Conservation (phyloP, 1,140 invertebrate species). For the Sinella curviseta region DNA sequence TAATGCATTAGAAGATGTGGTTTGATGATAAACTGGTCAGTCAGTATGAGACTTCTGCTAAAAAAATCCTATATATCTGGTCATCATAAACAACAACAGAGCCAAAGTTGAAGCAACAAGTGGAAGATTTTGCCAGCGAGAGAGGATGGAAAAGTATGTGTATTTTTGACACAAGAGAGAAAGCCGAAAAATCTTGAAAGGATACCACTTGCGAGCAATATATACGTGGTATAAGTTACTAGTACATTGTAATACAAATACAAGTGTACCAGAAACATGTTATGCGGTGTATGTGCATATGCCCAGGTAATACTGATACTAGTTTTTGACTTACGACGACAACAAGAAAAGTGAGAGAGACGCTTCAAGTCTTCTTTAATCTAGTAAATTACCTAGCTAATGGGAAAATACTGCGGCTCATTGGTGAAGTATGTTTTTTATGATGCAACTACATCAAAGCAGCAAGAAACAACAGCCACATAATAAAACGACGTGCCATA, state of each 20-base stretch:
- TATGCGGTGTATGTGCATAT: too few species aligned
- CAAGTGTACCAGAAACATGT: too few species aligned
- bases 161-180: not conserved
- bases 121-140: not conserved
- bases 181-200: constrained; percentile 2
- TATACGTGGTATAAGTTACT: too few species aligned
- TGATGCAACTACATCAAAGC: not conserved
- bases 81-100: constrained; percentile 16
- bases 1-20: not conserved
- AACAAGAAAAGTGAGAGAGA: not conserved
- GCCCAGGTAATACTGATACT: too few species aligned
- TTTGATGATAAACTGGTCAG: not conserved
- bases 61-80: not conserved
- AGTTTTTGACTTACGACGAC: not conserved
- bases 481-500: not conserved
- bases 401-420: not conserved
- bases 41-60: not conserved
- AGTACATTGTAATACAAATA: too few species aligned
- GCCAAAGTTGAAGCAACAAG: not conserved
- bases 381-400: constrained; percentile 4
- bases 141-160: not conserved
- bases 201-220: too few species aligned
- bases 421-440: not conserved
- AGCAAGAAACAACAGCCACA: too few species aligned
- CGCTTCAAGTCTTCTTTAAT: not conserved